These are phyloP conservation scores for Leptinotarsa undecemlineata DNA, from an alignment of 1,140 invertebrate species.

Conservation along the genomic window DNA sequence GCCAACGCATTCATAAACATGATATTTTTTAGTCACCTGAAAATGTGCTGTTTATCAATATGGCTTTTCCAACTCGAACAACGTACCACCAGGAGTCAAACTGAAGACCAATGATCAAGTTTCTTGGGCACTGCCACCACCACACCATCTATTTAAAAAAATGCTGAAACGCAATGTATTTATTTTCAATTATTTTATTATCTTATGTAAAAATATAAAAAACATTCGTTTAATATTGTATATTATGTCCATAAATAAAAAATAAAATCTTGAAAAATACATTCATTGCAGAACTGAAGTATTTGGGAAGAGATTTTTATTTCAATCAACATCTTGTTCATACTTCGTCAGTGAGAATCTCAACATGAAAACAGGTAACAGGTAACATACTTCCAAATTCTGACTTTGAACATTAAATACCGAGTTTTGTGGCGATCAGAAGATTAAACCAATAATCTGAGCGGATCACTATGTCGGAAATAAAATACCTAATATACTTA, in stretches of 20 bases:
- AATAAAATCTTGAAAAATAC: constrained; percentile 4
- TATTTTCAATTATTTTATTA: constrained; percentile 30
- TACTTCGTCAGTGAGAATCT: no score
- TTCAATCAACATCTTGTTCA: no score
- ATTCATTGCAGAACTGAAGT: background rate
- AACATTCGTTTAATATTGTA: constrained; percentile 16
- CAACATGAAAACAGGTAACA: no score
- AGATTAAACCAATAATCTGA: no score
- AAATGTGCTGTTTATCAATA: constrained; percentile 35
- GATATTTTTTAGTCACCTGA: constrained; percentile 40
- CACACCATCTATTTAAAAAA: constrained; percentile 4
- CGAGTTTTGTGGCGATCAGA: no score
- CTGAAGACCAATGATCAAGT: constrained; percentile 10
- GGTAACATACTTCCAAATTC: no score
- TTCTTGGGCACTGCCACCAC: constrained; percentile 26
- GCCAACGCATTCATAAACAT: background rate
- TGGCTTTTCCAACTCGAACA: constrained; percentile 17
- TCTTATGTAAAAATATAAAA: constrained; percentile 22
- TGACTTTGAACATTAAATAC: no score
- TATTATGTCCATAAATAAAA: constrained; percentile 25
- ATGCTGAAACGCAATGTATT: constrained; percentile 22
- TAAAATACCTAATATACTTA: no score
- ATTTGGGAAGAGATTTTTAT: background rate
- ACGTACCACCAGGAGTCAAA: constrained; percentile 23
- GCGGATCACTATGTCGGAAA: no score